A percentile compares a stretch with the other conserved stretches of the same genome.
Conservation (phyloP, 2,113 vertebrate species). For the Oreochromis niloticus region DNA sequence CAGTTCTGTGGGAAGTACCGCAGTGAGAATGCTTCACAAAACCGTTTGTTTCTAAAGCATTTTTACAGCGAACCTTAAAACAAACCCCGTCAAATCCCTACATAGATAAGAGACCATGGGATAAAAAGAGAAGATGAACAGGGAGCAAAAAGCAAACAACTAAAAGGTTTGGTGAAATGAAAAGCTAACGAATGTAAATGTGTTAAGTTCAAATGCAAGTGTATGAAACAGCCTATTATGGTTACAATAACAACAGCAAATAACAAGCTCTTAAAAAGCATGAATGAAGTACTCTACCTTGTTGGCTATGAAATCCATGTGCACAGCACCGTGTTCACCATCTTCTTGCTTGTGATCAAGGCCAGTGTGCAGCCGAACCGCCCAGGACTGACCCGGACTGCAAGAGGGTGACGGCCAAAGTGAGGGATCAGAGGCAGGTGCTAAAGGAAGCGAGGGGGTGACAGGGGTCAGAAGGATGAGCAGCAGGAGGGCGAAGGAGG, state of each 20-base stretch:
- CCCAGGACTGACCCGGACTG: slow-evolving; percentile 77
- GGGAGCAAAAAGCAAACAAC: not conserved
- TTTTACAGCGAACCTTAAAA: not conserved
- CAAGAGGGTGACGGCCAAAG: slow-evolving; percentile 41
- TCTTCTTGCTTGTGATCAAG: slow-evolving; percentile 34
- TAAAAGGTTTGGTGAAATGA: not conserved
- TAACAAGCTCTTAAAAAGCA: not conserved
- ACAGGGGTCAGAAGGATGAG: slow-evolving; percentile 31
- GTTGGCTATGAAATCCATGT: slow-evolving; percentile 75
- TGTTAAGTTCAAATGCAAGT: not conserved
- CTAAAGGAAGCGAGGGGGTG: not conserved
- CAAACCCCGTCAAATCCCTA: not conserved
- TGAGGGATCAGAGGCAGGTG: not conserved
- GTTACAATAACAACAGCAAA: not conserved
- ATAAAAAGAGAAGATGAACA: not conserved
- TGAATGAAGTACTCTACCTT: slow-evolving; percentile 50
- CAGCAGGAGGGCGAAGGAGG: slow-evolving; percentile 31
- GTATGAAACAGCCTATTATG: not conserved
- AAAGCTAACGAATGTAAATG: not conserved
- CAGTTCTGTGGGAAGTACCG: not conserved
- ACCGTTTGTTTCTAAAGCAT: not conserved
- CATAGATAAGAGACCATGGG: not conserved
- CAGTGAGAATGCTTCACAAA: not conserved
- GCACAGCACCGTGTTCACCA: slow-evolving; percentile 42
- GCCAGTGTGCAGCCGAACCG: slow-evolving; percentile 70